A percentile compares a stretch with the other conserved stretches of the same genome.
These are phyloP conservation scores for Athene noctua DNA, from an alignment of 2,113 vertebrate species.

Conservation along the genomic window DNA sequence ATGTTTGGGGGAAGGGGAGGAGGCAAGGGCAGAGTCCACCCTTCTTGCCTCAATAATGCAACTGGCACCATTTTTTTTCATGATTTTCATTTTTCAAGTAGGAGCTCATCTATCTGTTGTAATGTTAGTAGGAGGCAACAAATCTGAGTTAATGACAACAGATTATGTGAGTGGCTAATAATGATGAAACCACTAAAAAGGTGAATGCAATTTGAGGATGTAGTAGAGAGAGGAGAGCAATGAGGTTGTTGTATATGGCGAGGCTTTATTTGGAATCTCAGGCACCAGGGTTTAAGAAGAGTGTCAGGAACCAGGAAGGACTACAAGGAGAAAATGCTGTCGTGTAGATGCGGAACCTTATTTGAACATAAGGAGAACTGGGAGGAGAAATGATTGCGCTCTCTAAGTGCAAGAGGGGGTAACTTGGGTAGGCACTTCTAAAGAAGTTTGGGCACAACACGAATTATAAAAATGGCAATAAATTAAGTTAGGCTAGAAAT, in stretches of 20 bases:
- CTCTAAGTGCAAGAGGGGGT: not conserved
- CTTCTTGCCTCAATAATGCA: not conserved
- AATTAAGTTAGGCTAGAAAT: not conserved
- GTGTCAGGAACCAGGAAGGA: not conserved
- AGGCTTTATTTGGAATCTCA: not conserved
- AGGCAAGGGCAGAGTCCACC: not conserved
- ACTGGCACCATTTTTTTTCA: not conserved
- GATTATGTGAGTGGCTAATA: not conserved
- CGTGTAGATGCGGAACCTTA: accelerated
- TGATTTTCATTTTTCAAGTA: not conserved
- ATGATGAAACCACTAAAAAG: not conserved
- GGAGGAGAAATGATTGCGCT: not conserved
- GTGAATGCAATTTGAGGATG: not conserved
- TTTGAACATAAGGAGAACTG: not conserved
- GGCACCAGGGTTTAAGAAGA: not conserved
- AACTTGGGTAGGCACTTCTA: not conserved
- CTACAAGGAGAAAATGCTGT: not conserved
- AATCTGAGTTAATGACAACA: not conserved
- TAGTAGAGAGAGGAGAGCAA: not conserved
- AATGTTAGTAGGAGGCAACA: not conserved
- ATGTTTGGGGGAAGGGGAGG: not conserved
- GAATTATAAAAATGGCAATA: not conserved
- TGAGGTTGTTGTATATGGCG: not conserved
- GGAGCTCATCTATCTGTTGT: not conserved
- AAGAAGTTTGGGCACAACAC: not conserved